phyloP scores from a whole-genome alignment of 2,113 vertebrate species.

The Pterocles burchelli region DNA sequence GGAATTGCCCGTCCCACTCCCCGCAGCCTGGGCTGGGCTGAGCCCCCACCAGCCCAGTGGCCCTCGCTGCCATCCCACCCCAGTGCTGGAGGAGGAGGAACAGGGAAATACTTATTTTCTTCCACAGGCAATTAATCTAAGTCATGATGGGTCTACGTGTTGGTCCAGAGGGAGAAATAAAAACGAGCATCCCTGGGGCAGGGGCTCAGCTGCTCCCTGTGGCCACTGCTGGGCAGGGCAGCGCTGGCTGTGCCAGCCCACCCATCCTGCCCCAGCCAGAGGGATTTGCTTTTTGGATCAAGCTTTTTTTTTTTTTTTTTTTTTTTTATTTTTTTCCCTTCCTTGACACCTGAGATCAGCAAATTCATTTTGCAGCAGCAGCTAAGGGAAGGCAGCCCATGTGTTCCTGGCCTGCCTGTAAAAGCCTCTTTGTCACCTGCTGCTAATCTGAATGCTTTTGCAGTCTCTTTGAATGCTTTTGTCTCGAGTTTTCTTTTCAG shows the following conservation, averaged over 20 bases:
- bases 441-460: not conserved
- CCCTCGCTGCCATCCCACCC: not conserved
- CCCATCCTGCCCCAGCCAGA: not conserved
- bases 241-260: not conserved
- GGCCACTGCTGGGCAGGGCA: not conserved
- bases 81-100: not conserved
- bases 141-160: not conserved
- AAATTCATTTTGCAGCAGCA: not conserved
- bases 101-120: not conserved
- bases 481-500: conserved; percentile 10
- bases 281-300: not conserved
- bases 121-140: not conserved
- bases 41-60: not conserved
- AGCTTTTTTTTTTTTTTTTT: not conserved
- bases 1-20: not conserved
- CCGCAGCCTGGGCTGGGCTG: not conserved
- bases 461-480: not conserved
- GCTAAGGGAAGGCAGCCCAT: not conserved
- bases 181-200: not conserved
- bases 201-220: not conserved
- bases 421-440: not conserved
- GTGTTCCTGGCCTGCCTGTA: not conserved
- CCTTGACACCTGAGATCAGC: not conserved
- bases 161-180: not conserved
- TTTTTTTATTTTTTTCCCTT: rapidly evolving